Conservation (phyloP, 2,888 invertebrate species). For the Blastobasis lacticolella region DNA sequence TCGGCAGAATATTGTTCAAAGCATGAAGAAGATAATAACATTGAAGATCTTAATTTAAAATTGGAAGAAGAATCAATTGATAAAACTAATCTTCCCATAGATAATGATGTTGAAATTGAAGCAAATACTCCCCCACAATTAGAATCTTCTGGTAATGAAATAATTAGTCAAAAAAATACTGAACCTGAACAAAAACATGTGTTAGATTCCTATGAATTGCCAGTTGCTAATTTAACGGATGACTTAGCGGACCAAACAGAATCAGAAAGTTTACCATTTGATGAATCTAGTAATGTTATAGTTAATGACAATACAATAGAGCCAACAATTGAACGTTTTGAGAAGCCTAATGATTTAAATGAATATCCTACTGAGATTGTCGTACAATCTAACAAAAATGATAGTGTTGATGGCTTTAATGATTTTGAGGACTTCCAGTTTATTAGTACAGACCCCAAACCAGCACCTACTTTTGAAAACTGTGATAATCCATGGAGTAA, state of each 20-base stretch:
- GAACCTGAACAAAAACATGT: slow-evolving; percentile 5
- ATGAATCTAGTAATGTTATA: background rate
- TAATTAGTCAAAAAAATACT: background rate
- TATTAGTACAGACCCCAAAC: slow-evolving; percentile 26
- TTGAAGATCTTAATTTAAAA: slow-evolving; percentile 54
- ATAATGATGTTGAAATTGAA: background rate
- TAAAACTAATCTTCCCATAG: slow-evolving; percentile 1
- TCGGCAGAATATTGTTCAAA: background rate
- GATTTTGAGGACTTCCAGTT: slow-evolving; percentile 72
- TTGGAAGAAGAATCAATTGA: slow-evolving; percentile 30
- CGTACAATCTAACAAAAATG: slow-evolving; percentile 16
- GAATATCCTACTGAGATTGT: background rate
- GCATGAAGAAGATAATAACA: slow-evolving; percentile 34
- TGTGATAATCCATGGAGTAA: slow-evolving; percentile 54
- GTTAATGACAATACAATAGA: too few species aligned
- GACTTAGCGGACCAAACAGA: slow-evolving; percentile 2
- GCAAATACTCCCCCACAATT: background rate
- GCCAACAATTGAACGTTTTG: background rate
- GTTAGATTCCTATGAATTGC: background rate
- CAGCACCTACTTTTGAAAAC: slow-evolving; percentile 25
- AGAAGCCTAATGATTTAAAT: background rate
- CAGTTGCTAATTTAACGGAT: background rate
- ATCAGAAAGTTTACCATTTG: background rate
- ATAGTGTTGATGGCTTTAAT: slow-evolving; percentile 48
- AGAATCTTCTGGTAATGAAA: slow-evolving; percentile 3